Conservation (phyloP, 2,113 vertebrate species). For the Megaleporinus macrocephalus region DNA sequence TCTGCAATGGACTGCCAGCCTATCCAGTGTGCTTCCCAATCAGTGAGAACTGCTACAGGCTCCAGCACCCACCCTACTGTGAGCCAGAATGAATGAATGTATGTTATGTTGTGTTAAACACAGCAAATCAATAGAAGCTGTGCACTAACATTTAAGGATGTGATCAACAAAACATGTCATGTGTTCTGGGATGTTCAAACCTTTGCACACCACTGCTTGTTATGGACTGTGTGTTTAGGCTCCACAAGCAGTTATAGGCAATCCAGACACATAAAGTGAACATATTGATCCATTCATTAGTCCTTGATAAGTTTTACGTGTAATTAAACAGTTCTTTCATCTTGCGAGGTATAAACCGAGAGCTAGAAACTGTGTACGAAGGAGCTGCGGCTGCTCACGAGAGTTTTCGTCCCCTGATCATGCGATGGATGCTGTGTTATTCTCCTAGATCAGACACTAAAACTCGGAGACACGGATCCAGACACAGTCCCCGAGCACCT, state of each 20-base stretch:
- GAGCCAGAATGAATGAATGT: no score
- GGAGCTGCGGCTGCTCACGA: neutral
- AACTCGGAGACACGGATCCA: neutral
- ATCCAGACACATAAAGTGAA: no score
- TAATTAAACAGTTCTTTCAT: neutral
- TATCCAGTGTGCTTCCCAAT: no score
- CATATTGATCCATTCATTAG: neutral
- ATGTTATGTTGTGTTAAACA: no score
- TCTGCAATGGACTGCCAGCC: no score
- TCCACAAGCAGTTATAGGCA: neutral
- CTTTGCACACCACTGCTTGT: no score
- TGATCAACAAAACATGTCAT: no score
- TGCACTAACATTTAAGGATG: no score
- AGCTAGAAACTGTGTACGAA: neutral
- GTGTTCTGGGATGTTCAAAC: no score
- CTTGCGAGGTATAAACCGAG: neutral
- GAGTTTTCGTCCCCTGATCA: neutral
- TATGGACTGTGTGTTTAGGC: neutral
- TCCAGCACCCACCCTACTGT: no score
- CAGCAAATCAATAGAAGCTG: no score
- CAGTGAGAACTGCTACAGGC: no score
- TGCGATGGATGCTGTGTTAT: slow-evolving; percentile 13
- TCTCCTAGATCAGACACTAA: slow-evolving; percentile 25
- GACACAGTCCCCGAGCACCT: slow-evolving; percentile 15
- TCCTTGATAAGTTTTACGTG: neutral